phyloP scores from a whole-genome alignment of 2,888 invertebrate genomes.

The Ornithoptera priamus region DNA sequence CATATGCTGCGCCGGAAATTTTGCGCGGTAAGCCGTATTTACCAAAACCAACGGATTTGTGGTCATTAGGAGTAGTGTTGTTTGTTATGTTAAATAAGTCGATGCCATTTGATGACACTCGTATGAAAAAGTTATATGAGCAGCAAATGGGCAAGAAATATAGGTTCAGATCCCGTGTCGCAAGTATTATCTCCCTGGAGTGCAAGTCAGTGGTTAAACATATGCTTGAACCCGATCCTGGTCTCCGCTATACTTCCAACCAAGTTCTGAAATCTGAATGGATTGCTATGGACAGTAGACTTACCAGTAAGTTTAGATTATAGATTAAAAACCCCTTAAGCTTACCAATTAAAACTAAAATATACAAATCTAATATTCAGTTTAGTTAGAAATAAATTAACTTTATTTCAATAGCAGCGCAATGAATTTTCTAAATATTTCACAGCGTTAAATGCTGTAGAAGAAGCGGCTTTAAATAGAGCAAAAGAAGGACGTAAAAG shows the following conservation, averaged over 20 bases:
- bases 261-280: slow-evolving; percentile 82
- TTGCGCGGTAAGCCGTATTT: slow-evolving; percentile 86
- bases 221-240: slow-evolving; percentile 85
- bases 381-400: background rate
- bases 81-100: slow-evolving; percentile 91
- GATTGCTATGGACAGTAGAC: slow-evolving; percentile 84
- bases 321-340: background rate
- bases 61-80: slow-evolving; percentile 89
- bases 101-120: slow-evolving; percentile 91
- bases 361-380: background rate
- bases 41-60: slow-evolving; percentile 87
- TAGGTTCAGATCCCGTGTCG: slow-evolving; percentile 82
- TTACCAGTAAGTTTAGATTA: slow-evolving; percentile 65
- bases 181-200: slow-evolving; percentile 76
- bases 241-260: slow-evolving; percentile 77
- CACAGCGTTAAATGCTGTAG: slow-evolving; percentile 77
- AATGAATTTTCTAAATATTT: slow-evolving; percentile 22
- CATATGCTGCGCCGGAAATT: slow-evolving; percentile 93
- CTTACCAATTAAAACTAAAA: background rate
- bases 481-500: slow-evolving; percentile 77
- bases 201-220: slow-evolving; percentile 82
- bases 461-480: slow-evolving; percentile 80
- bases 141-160: slow-evolving; percentile 82
- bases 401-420: background rate
- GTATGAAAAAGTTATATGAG: slow-evolving; percentile 85